These are phyloP conservation scores for Propithecus coquereli DNA, from an alignment of 2,113 vertebrate genomes.

Conservation along the genomic window DNA sequence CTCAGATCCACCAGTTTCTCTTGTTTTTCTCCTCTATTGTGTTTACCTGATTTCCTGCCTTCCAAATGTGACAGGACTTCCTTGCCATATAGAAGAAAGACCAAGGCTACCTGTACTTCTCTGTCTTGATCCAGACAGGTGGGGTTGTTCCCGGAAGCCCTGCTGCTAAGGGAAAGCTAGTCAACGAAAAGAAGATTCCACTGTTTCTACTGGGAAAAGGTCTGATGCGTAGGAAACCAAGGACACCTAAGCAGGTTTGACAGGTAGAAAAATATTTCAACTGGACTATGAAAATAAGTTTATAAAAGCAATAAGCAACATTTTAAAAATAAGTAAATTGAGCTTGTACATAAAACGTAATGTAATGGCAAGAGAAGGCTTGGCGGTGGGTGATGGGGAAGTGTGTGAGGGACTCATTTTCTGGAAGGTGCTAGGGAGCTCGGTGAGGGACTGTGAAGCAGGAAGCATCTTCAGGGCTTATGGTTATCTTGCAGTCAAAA, in stretches of 20 bases:
- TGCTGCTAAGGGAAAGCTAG: not conserved
- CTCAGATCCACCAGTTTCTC: not conserved
- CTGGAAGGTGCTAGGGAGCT: not conserved
- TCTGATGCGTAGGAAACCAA: not conserved
- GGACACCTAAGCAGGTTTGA: not conserved
- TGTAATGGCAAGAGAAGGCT: not conserved
- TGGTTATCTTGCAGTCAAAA: not conserved
- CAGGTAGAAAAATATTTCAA: not conserved
- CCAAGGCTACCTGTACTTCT: not conserved
- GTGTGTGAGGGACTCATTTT: not conserved
- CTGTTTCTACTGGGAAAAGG: not conserved
- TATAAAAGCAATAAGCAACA: not conserved
- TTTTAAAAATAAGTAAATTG: not conserved
- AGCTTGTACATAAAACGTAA: not conserved
- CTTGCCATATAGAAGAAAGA: not conserved
- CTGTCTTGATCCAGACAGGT: not conserved
- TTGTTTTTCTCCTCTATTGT: not conserved
- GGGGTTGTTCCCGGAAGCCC: not conserved
- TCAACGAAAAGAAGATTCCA: not conserved
- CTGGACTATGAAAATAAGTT: not conserved
- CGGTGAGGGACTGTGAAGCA: not conserved
- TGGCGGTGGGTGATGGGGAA: not conserved
- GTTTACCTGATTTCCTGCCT: not conserved
- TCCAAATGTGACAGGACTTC: not conserved
- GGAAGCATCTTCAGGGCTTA: not conserved